These are phyloP conservation scores for Haemorhous mexicanus DNA, from an alignment of 2,113 vertebrate genomes.

Conservation along the genomic window DNA sequence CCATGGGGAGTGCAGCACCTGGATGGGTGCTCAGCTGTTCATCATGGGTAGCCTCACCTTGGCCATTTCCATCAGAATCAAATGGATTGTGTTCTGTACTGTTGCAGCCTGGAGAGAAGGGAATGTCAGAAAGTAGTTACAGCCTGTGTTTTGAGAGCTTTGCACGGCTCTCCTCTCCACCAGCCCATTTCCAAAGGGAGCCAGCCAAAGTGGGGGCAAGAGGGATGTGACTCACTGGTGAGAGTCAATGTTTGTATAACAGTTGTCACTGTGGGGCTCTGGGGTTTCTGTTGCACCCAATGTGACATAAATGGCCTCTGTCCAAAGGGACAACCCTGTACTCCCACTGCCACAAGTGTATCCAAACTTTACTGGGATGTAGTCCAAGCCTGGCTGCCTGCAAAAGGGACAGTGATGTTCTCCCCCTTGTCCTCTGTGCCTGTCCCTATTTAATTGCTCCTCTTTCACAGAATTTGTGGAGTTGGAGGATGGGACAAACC, in stretches of 20 bases:
- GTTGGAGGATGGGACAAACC: neutral
- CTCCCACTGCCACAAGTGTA: neutral
- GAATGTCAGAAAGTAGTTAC: neutral
- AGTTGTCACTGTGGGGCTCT: neutral
- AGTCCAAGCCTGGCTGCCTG: neutral
- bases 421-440: neutral
- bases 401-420: neutral
- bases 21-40: neutral
- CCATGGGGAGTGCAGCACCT: neutral
- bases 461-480: neutral
- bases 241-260: neutral
- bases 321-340: neutral
- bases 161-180: neutral
- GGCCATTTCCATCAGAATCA: neutral
- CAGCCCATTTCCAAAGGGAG: neutral
- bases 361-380: neutral
- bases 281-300: neutral
- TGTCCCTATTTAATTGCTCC: neutral
- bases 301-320: neutral
- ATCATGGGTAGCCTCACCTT: neutral
- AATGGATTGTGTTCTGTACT: neutral
- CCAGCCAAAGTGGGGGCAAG: neutral
- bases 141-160: neutral
- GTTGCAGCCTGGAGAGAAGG: neutral
- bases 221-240: neutral